phyloP scores from a whole-genome alignment of 2,113 vertebrate genomes.

The Entelurus aequoreus region DNA sequence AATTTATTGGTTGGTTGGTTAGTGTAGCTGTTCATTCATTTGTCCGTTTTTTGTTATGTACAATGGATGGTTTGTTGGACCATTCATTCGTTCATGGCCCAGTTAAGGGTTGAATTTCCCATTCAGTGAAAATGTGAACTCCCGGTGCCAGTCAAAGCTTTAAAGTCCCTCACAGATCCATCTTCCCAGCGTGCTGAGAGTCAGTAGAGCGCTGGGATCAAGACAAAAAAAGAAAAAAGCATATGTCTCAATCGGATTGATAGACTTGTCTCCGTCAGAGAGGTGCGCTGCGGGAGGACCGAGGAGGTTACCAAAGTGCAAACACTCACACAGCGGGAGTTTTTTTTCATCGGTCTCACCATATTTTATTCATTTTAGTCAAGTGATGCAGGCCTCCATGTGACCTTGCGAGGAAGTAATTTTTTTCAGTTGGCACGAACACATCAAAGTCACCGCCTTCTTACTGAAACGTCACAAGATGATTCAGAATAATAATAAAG shows the following conservation, averaged over 20 bases:
- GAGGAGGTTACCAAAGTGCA: conserved; percentile 10
- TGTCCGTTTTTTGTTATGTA: no score
- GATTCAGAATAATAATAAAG: conserved; percentile 28
- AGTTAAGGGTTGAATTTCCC: no score
- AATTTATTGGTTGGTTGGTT: no score
- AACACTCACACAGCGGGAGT: conserved; percentile 3
- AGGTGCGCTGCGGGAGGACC: conserved; percentile 23
- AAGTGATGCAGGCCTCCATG: conserved; percentile 24
- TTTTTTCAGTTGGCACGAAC: conserved; percentile 20
- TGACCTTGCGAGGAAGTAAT: conserved; percentile 20
- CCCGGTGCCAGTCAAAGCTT: no score
- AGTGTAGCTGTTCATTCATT: no score
- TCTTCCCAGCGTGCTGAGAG: no score
- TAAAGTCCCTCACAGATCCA: no score
- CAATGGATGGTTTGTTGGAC: no score
- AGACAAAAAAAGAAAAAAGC: background rate
- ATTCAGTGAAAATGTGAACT: no score
- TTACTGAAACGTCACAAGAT: background rate
- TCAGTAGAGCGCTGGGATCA: background rate
- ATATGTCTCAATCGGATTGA: conserved; percentile 19
- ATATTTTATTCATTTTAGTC: conserved; percentile 47
- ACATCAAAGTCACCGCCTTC: conserved; percentile 24
- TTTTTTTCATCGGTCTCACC: conserved; percentile 24
- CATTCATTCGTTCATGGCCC: no score
- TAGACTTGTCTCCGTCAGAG: conserved; percentile 5